Conservation (phyloP, 2,113 vertebrate species). For the Chaetops frenatus region DNA sequence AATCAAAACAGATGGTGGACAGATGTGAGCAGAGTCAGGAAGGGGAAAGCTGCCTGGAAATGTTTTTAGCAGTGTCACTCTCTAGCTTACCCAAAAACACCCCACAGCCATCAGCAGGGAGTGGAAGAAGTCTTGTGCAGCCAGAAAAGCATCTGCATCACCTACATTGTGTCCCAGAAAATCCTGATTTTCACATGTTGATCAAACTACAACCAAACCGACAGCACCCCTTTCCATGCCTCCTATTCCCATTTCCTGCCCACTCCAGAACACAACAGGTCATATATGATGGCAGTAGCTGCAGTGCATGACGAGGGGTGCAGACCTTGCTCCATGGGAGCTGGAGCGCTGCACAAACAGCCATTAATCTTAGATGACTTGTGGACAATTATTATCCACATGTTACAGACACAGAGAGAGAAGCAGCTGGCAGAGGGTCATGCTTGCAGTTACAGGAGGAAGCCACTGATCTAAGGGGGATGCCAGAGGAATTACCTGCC, state of each 20-base stretch:
- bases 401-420: neutral
- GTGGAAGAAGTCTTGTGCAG: neutral
- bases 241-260: neutral
- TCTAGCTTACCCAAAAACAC: neutral
- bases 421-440: neutral
- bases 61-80: neutral
- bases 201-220: neutral
- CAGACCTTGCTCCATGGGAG: neutral
- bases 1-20: constrained; percentile 10
- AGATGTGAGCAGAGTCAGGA: neutral
- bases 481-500: neutral
- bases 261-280: neutral
- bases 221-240: neutral
- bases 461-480: neutral
- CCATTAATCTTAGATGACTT: neutral
- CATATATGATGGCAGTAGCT: neutral
- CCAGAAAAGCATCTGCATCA: neutral
- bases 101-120: neutral
- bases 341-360: neutral
- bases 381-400: neutral
- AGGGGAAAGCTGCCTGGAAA: neutral
- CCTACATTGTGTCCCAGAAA: neutral
- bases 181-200: neutral
- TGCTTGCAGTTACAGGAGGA: neutral
- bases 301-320: rapidly evolving